These are phyloP conservation scores for Desmodus rotundus DNA, from an alignment of 2,113 vertebrate genomes.

Conservation along the genomic window DNA sequence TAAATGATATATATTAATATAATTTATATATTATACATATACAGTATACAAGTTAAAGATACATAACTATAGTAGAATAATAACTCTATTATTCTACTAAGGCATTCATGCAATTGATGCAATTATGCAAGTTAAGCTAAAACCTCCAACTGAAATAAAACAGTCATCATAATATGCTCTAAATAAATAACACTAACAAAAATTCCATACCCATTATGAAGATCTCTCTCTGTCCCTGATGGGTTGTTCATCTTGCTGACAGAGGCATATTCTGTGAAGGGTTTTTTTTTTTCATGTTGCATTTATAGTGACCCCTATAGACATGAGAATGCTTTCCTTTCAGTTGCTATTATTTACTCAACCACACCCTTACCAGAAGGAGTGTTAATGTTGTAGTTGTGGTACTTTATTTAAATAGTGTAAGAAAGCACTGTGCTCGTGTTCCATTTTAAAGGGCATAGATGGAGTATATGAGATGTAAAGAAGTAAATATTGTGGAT, in stretches of 20 bases:
- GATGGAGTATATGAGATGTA: background rate
- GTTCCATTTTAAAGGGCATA: background rate
- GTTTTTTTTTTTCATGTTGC: constrained; percentile 6
- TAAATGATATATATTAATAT: background rate
- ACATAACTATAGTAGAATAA: background rate
- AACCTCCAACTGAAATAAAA: background rate
- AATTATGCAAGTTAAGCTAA: background rate
- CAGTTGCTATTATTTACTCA: background rate
- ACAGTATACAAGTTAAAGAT: background rate
- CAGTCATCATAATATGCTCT: background rate
- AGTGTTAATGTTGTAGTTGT: background rate
- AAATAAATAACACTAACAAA: constrained; percentile 10
- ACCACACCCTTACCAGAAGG: background rate
- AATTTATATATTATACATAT: background rate
- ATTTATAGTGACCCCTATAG: background rate
- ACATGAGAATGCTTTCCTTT: constrained; percentile 30
- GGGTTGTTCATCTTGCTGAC: background rate
- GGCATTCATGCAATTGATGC: background rate
- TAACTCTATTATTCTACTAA: background rate
- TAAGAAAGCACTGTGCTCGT: background rate
- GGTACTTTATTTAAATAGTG: background rate
- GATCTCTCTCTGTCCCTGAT: background rate
- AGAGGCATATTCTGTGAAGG: background rate
- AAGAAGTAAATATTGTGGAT: background rate
- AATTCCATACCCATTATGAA: background rate